Conservation (phyloP, 2,113 vertebrate species). For the Anser cygnoides region DNA sequence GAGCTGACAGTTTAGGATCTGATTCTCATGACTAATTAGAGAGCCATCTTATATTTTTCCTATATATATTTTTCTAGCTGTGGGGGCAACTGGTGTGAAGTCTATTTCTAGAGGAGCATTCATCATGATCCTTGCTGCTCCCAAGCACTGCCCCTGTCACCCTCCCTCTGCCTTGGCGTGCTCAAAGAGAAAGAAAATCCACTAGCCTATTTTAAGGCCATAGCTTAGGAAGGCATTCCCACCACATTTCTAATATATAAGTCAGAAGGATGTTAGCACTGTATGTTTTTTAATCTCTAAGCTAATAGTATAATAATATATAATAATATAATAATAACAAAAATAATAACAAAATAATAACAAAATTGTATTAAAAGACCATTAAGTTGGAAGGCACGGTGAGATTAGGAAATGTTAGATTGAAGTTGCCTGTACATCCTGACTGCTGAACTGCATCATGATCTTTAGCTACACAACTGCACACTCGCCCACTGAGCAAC, state of each 20-base stretch:
- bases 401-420: slow-evolving; percentile 9
- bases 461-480: background rate
- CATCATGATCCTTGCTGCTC: background rate
- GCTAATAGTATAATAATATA: background rate
- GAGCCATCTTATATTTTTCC: background rate
- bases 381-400: background rate
- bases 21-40: background rate
- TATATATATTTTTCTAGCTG: background rate
- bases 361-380: slow-evolving; percentile 10
- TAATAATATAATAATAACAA: too few relatives aligned
- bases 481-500: background rate
- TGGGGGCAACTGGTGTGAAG: background rate
- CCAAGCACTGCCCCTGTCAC: background rate
- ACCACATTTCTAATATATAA: background rate
- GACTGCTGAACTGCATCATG: background rate
- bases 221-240: background rate
- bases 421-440: slow-evolving; percentile 5
- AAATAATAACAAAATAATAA: background rate
- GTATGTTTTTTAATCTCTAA: background rate
- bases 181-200: background rate
- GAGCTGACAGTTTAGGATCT: background rate
- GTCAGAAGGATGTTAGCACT: background rate
- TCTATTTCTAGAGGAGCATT: background rate
- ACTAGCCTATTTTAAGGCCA: background rate
- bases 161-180: background rate